A percentile compares a stretch with the other conserved stretches of the same genome.
These are phyloP conservation scores for Penaeus japonicus DNA, from an alignment of 1,140 invertebrate genomes.

Conservation along the genomic window DNA sequence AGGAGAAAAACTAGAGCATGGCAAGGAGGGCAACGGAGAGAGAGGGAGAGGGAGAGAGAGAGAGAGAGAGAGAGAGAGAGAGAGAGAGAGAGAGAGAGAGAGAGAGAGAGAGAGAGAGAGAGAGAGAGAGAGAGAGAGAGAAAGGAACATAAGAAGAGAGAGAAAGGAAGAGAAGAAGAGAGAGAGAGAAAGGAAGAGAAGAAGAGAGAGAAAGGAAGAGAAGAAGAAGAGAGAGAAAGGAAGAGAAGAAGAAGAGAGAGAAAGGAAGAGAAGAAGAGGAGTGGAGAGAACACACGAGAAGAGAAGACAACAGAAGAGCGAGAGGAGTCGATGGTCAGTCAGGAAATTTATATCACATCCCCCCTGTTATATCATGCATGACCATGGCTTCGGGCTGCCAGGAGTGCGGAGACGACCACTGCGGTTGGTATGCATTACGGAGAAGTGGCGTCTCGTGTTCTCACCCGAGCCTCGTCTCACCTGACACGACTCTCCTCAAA, in stretches of 20 bases:
- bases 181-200: background rate
- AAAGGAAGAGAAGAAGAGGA: slow-evolving; percentile 25
- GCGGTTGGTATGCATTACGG: too few species aligned
- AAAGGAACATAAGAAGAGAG: background rate
- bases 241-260: background rate
- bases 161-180: background rate
- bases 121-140: background rate
- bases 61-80: background rate
- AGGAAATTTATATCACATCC: too few species aligned
- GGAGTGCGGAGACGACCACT: too few species aligned
- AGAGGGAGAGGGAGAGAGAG: background rate
- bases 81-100: background rate
- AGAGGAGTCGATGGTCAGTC: too few species aligned
- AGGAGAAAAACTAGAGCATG: background rate
- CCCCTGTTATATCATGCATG: too few species aligned
- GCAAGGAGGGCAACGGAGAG: background rate
- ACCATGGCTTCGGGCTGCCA: too few species aligned
- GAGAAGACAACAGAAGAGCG: too few species aligned
- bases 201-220: background rate
- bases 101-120: background rate
- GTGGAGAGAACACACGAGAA: background rate
- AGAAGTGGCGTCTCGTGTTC: too few species aligned
- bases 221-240: background rate
- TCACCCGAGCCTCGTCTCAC: too few species aligned
- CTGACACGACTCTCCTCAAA: too few species aligned